These are phyloP conservation scores for Catocala sponsa DNA, from an alignment of 2,888 invertebrate species.

Conservation along the genomic window DNA sequence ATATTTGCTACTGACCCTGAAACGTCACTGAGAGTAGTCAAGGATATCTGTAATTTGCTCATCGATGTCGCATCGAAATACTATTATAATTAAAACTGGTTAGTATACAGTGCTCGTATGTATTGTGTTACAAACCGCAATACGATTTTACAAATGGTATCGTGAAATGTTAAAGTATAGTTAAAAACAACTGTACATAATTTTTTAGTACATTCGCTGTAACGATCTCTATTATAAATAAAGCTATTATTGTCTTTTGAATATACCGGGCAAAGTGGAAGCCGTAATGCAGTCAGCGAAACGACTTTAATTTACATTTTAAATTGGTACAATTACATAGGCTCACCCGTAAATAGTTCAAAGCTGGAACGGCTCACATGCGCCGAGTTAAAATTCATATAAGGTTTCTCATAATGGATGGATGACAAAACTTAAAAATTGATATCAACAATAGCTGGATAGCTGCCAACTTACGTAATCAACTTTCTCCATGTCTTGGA, in stretches of 20 bases:
- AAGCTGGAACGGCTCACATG: neutral
- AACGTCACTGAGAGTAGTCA: constrained; percentile 9
- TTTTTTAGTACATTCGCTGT: no score
- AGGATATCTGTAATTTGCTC: constrained; percentile 14
- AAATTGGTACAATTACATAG: constrained; percentile 4
- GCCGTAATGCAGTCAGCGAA: neutral
- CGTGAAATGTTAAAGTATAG: no score
- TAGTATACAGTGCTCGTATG: neutral
- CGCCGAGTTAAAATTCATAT: neutral
- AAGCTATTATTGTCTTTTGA: neutral
- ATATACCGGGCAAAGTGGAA: neutral
- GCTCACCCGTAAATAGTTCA: neutral
- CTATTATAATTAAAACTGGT: neutral
- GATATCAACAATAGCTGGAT: constrained; percentile 40
- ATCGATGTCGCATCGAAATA: neutral
- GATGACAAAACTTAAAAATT: constrained; percentile 26
- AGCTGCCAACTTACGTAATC: constrained; percentile 30
- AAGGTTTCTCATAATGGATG: constrained; percentile 8
- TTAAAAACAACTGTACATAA: no score
- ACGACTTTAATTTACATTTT: constrained; percentile 1
- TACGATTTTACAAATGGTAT: no score
- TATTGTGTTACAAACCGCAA: no score
- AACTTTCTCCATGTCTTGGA: constrained; percentile 13
- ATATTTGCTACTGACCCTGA: neutral
- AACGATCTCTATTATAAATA: no score